Conservation (phyloP, 1,140 invertebrate species). For the Heliconius eleuchia region DNA sequence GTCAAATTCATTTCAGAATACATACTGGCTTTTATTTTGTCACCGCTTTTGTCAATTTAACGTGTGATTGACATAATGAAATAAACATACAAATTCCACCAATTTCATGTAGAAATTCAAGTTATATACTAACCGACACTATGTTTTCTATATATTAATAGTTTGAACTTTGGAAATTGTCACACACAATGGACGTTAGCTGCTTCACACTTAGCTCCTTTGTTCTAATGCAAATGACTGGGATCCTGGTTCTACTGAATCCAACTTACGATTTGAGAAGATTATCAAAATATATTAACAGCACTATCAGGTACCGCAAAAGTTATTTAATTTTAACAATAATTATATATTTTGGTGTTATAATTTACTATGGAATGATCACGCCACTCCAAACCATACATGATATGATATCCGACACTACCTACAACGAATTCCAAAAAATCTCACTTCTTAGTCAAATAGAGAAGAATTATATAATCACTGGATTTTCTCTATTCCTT, state of each 20-base stretch:
- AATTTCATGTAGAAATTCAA: slow-evolving; percentile 15
- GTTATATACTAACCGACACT: slow-evolving; percentile 10
- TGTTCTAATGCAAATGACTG: slow-evolving; percentile 61
- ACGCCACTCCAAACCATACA: slow-evolving; percentile 53
- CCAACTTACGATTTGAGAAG: slow-evolving; percentile 60
- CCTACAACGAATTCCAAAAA: slow-evolving; percentile 53
- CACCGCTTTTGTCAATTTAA: slow-evolving; percentile 35
- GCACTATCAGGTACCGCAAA: slow-evolving; percentile 42
- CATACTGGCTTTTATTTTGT: slow-evolving; percentile 44
- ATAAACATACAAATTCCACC: slow-evolving; percentile 1
- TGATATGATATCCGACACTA: slow-evolving; percentile 43
- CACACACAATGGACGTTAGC: slow-evolving; percentile 56
- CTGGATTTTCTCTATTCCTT: slow-evolving; percentile 66
- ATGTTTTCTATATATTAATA: slow-evolving; percentile 11
- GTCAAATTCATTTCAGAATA: slow-evolving; percentile 45
- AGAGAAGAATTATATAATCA: slow-evolving; percentile 65
- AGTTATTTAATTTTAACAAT: slow-evolving; percentile 42
- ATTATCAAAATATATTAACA: slow-evolving; percentile 47
- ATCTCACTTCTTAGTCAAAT: slow-evolving; percentile 49
- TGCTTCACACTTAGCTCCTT: slow-evolving; percentile 52
- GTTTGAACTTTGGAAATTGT: neutral
- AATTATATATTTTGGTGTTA: slow-evolving; percentile 49
- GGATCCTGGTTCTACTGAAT: slow-evolving; percentile 59
- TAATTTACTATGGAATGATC: slow-evolving; percentile 65
- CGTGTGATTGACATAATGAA: slow-evolving; percentile 21